A percentile compares a stretch with the other conserved stretches of the same genome.
Conservation (phyloP, 2,113 vertebrate genomes). For the Saguinus imperator region DNA sequence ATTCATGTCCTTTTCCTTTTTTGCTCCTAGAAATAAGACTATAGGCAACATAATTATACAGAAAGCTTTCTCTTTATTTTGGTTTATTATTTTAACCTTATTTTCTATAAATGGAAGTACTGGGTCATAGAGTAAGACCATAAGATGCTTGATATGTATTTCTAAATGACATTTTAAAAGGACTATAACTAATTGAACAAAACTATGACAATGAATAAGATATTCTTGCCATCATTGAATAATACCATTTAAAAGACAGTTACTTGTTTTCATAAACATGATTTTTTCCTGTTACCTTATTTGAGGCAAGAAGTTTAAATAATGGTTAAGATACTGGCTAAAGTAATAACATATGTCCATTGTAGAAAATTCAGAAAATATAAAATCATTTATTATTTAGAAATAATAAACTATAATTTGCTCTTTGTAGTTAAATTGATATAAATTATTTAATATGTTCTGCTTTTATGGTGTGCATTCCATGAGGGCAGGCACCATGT, state of each 20-base stretch:
- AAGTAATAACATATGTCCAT: not conserved
- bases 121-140: not conserved
- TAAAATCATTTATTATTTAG: not conserved
- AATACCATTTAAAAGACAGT: not conserved
- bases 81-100: not conserved
- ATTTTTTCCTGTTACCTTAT: not conserved
- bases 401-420: not conserved
- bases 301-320: not conserved
- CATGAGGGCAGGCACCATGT: not conserved
- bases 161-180: not conserved
- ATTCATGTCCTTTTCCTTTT: not conserved
- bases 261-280: not conserved
- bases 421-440: not conserved
- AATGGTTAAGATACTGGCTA: not conserved
- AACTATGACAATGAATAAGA: not conserved
- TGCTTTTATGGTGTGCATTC: not conserved
- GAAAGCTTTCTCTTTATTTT: constrained; percentile 18
- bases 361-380: constrained; percentile 20
- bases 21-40: constrained; percentile 16
- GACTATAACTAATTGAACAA: not conserved
- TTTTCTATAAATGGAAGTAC: not conserved
- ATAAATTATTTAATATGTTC: not conserved
- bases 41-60: not conserved
- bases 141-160: not conserved
- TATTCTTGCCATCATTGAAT: not conserved